Evolutionary conservation across 2,113 vertebrate species (phyloP), one percentile per base, ranked within the genome.

Genomic region (Rana temporaria): DNA sequence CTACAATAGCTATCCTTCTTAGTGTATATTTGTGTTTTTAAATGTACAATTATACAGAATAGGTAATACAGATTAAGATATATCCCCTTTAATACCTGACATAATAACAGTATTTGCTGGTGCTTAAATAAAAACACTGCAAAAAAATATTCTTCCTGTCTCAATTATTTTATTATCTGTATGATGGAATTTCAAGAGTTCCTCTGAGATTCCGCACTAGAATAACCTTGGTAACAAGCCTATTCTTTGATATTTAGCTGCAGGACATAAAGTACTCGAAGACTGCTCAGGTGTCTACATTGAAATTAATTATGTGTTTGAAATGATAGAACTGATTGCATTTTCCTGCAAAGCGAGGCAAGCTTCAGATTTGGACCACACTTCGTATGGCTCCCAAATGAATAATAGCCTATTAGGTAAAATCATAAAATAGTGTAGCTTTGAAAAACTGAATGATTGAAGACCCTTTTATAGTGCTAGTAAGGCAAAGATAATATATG

Each of bases 171-270:
- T 60, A 59, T 75, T 75, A 60, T 42, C 57, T 75, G 59, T 75
- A 32, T 75, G 72, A 34, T 75, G 56, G 72, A 75, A 75, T 75
- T 75, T 75, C 56, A 22, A 75, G 72, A 42, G 56, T 75, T 75
- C 72, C 72, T 62, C 56, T 38, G 72, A 62, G 57, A 60, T 62
- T 62, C 14, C 14, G 16, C 32, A 20, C 30, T 75, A 75, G 38
- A 42, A 75, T 75, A 75, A 75, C 72, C 72, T 75, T 75, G 72
- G 72, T 75, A 75, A 75, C 72, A 42, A 57, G 72, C 72, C 56
- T 60, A 75, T 30, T 60, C 72, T 60, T 17, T 75, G 72, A 75
- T 75, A 75, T 60, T 75, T 75, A 75, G 57, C 72, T 75, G 72
- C 72, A 75, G 72, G 72, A 74, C 71, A 74, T 74, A 56, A 62